Evolutionary conservation across 1,140 invertebrate genomes (phyloP).

Genomic region (Mylabris phalerata): DNA sequence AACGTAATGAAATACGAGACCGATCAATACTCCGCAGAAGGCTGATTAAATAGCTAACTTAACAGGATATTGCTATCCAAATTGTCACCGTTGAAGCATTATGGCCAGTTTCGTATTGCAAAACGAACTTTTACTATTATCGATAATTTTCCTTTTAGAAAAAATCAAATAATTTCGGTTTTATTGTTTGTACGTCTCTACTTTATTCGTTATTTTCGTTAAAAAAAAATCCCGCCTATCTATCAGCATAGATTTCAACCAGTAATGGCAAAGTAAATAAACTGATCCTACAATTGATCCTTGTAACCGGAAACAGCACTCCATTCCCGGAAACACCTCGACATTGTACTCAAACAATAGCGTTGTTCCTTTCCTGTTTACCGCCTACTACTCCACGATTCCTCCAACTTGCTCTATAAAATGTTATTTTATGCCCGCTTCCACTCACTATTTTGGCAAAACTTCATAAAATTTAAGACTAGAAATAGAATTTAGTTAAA

Average conservation of each 20-base stretch:
- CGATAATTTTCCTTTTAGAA: too few relatives aligned
- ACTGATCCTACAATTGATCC: slow-evolving; percentile 27
- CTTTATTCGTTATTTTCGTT: too few relatives aligned
- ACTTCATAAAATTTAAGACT: too few relatives aligned
- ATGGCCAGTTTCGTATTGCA: too few relatives aligned
- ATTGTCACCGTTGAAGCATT: slow-evolving; percentile 33
- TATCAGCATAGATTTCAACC: slow-evolving; percentile 30
- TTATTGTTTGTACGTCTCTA: too few relatives aligned
- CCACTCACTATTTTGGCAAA: too few relatives aligned
- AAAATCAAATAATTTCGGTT: too few relatives aligned
- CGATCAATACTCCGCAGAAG: slow-evolving; percentile 38
- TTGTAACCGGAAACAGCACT: slow-evolving; percentile 28
- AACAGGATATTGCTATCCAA: slow-evolving; percentile 40
- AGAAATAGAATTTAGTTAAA: too few relatives aligned
- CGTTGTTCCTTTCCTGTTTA: slow-evolving; percentile 2
- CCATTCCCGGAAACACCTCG: slow-evolving; percentile 28
- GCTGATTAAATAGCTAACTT: slow-evolving; percentile 39
- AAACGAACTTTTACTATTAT: too few relatives aligned
- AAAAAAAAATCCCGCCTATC: too few relatives aligned
- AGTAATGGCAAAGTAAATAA: slow-evolving; percentile 35
- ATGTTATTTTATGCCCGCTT: too few relatives aligned
- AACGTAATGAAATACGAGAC: slow-evolving; percentile 37
- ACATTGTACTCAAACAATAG: slow-evolving; percentile 20
- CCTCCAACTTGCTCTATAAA: not conserved
- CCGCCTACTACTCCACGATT: not conserved